Base-by-base conservation (phyloP, 2,113 vertebrate genomes). In the Strigops habroptila region DNA sequence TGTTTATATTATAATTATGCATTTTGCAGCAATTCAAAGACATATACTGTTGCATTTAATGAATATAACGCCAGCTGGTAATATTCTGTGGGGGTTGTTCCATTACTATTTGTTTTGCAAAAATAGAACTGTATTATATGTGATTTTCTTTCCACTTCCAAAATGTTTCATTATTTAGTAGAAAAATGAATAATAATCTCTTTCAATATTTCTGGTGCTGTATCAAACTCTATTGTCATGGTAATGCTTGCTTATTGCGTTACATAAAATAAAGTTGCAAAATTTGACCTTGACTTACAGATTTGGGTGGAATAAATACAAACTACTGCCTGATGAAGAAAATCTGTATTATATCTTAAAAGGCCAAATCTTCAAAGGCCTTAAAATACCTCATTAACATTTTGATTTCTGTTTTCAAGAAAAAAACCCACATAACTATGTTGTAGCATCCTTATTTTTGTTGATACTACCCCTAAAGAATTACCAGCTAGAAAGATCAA, bases 151-250 rank as follows among this genome's bases (percentile, higher is more conserved):
- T 74, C 23, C 27, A 44, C 27, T 92, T 84, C 71, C 17, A 73
- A 53, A 87, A 63, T 41, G 25, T 87, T 93, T 80, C 10, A 71
- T 88, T 91, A 81, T 63, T 93, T 79, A 76, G 27, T 37, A 69
- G 70, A 97, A 86, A 69, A 63, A 93, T 74, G 19, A 94, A 94
- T 94, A 94, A 86, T 74, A 79, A 90, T 37, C 2, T 78, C 9
- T 64, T 91, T 78, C 39, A 90, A 23, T 63, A 79, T 75, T 94
- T 93, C 69, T 46, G 6, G 53, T 95, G 63, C 23, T 57, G 19
- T 44, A 51, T 3, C 3, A 51, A 86, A 76, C 18, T 57, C 3
- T 82, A 35, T 14, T 27, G 4, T 33, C 55, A 46, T 62, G 18
- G 21, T 49, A 81, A 84, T 59, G 19, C 17, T 86, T 88, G 18